Conservation (phyloP, 2,113 vertebrate species). For the Pleuronectes platessa region DNA sequence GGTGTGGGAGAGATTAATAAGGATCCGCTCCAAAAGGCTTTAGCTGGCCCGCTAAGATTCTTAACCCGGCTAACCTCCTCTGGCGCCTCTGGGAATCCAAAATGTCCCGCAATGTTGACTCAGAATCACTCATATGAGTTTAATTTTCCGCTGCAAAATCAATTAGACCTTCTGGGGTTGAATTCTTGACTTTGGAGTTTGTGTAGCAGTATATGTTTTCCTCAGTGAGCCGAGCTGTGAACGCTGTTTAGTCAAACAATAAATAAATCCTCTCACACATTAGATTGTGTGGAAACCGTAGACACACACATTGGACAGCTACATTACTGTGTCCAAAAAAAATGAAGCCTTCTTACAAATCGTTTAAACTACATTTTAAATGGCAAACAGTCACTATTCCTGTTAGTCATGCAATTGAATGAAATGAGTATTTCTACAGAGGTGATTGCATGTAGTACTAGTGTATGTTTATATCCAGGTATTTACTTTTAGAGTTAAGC, state of each 20-base stretch:
- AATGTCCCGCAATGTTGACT: conserved; percentile 81
- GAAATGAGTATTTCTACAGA: too few species aligned
- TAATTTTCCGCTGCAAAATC: conserved; percentile 53
- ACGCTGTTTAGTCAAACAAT: not conserved
- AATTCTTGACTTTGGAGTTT: conserved; percentile 5
- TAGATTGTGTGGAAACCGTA: not conserved
- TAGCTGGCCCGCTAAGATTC: conserved; percentile 90
- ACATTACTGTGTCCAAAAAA: not conserved
- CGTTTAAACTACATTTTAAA: not conserved
- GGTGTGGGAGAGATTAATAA: conserved; percentile 95
- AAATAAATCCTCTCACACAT: not conserved
- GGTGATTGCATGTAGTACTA: too few species aligned
- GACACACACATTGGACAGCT: not conserved
- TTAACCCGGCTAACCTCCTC: conserved; percentile 92
- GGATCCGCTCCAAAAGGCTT: conserved; percentile 90
- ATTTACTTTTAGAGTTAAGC: not conserved
- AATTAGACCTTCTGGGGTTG: conserved; percentile 27
- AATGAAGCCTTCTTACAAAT: not conserved
- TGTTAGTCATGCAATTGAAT: not conserved
- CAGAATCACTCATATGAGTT: conserved; percentile 69
- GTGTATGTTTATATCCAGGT: too few species aligned
- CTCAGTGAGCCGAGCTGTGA: not conserved
- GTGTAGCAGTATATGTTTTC: not conserved
- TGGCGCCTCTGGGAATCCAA: conserved; percentile 80
- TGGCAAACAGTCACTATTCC: not conserved